Evolutionary conservation across 2,888 invertebrate species (phyloP).

Genomic region (Bombylius major): DNA sequence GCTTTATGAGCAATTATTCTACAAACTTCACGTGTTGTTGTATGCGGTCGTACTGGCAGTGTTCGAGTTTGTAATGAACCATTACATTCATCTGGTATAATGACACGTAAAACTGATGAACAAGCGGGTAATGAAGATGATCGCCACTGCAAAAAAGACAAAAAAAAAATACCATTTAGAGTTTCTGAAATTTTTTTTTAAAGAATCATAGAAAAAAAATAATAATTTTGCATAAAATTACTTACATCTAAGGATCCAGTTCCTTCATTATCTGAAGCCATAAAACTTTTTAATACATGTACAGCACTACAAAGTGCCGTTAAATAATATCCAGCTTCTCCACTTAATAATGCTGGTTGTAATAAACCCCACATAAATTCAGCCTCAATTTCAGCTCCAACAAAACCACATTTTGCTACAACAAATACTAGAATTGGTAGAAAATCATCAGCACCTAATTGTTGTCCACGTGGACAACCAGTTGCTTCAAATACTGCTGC

Average conservation of each 20-base stretch:
- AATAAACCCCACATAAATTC: slow-evolving; percentile 93
- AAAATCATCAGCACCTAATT: slow-evolving; percentile 74
- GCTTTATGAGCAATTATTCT: slow-evolving; percentile 91
- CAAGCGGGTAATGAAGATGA: slow-evolving; percentile 43
- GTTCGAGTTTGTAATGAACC: slow-evolving; percentile 86
- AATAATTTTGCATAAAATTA: slow-evolving; percentile 7
- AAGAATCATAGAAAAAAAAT: not conserved
- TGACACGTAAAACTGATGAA: slow-evolving; percentile 72
- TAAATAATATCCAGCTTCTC: slow-evolving; percentile 90
- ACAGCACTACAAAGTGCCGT: slow-evolving; percentile 90
- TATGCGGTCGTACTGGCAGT: slow-evolving; percentile 84
- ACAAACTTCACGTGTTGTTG: slow-evolving; percentile 85
- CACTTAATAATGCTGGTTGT: slow-evolving; percentile 78
- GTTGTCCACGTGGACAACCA: slow-evolving; percentile 32
- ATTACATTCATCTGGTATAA: slow-evolving; percentile 87
- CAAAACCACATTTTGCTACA: slow-evolving; percentile 75
- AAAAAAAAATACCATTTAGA: not conserved
- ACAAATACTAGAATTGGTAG: slow-evolving; percentile 87
- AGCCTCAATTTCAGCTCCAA: slow-evolving; percentile 88
- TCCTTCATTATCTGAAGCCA: slow-evolving; percentile 34
- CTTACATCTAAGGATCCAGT: slow-evolving; percentile 35
- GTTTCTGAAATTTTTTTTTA: too few species aligned
- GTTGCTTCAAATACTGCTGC: slow-evolving; percentile 71
- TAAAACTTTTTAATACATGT: slow-evolving; percentile 36
- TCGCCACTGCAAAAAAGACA: slow-evolving; percentile 35